Evolutionary conservation across 2,888 invertebrate species (phyloP), one percentile per base, ranked within the genome.

Genomic region (Aporophyla lueneburgensis): DNA sequence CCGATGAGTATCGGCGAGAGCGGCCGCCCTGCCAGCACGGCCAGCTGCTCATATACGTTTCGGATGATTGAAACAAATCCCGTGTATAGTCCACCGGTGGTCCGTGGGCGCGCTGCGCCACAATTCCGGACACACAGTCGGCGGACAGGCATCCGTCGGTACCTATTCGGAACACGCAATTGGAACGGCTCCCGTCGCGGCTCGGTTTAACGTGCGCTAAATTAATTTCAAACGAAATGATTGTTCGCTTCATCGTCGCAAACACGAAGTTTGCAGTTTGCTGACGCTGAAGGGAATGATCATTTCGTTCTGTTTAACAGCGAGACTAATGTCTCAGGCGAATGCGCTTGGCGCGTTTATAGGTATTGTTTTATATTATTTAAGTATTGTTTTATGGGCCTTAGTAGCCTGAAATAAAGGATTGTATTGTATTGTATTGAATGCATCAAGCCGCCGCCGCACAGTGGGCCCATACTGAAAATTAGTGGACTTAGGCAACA

Each of bases 221-320:
- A 81, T 76, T 73, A 81, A 81, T 77, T 77, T 69, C 51, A 65
- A 74, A 51, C 46, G 63, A 71, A 56, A 71, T 40, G 10, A 46
- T 69, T 3, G 51, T 54, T 40, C 24, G 9, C 51, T 51, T 27
- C 12, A 58, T 54, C 49, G 19, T 62, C 14, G 68, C 65, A 61
- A 53, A 69, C 40, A 59, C 49, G 3, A 33, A 33, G 33, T 33
- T 33, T 33, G 33, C 33, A 33, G 33, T 33, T 33, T 33, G 33
- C 33, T 33, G 33, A 33, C 33, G 33, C 33, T 33, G 33, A n/a
- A 33, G 33, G 33, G 33, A 33, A 33, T 3, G 33, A 33, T 33
- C 33, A 33, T 33, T 27, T 33, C 21, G 21, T 71, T 33, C 33
- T 77, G 71, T 76, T 80, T 54, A 51, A 61, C 51, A 24, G 54